phyloP scores from a whole-genome alignment of 2,797 vertebrate species.

The Tinamus major region DNA sequence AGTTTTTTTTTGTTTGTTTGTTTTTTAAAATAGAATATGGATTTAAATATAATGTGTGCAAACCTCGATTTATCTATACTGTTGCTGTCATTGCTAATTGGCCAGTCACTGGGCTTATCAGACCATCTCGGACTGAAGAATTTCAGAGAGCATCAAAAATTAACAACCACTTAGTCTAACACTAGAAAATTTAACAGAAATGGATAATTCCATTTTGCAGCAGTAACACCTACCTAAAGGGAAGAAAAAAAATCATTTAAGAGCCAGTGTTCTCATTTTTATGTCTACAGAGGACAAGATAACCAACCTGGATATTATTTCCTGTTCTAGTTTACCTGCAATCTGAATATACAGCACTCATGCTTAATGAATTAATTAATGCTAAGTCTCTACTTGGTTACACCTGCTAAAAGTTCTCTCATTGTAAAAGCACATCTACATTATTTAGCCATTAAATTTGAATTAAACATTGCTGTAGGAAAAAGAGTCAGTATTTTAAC shows the following conservation, averaged over 20 bases:
- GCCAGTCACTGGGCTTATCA: background rate
- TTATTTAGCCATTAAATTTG: conserved; percentile 41
- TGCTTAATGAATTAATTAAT: conserved; percentile 73
- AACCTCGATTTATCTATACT: background rate
- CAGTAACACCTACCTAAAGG: background rate
- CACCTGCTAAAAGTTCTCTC: background rate
- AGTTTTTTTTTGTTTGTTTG: background rate
- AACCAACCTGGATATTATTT: conserved; percentile 56
- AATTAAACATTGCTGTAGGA: conserved; percentile 26
- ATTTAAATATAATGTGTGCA: background rate
- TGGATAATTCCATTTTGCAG: background rate
- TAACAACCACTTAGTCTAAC: background rate
- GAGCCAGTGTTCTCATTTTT: conserved; percentile 17
- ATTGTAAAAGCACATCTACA: conserved; percentile 8
- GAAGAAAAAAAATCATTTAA: background rate
- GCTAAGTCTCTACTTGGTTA: conserved; percentile 64
- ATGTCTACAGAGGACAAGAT: conserved; percentile 27
- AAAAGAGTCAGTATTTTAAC: conserved; percentile 1
- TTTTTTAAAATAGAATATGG: background rate
- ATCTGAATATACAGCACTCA: conserved; percentile 66
- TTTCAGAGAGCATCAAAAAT: background rate
- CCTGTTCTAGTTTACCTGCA: conserved; percentile 64
- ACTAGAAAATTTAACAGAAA: background rate
- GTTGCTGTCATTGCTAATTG: background rate
- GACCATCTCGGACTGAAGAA: background rate